These are phyloP conservation scores for Thecophora atra DNA, from an alignment of 2,888 invertebrate species.

Conservation along the genomic window DNA sequence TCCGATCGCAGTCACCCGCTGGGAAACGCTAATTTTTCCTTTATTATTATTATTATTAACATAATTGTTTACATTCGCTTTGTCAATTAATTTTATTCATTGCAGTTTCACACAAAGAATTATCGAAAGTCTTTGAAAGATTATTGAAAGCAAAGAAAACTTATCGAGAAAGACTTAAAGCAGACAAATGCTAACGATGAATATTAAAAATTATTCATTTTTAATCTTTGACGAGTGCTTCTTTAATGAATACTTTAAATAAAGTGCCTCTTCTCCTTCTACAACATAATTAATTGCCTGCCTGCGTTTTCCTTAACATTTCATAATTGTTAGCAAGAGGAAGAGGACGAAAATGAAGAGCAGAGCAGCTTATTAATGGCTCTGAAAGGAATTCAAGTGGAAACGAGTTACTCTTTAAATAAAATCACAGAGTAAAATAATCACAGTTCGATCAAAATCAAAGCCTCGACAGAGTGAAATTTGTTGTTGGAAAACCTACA, in stretches of 20 bases:
- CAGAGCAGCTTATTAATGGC: neutral
- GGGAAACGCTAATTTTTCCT: conserved; percentile 15
- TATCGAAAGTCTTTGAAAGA: neutral
- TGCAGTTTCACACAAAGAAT: neutral
- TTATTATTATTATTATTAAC: conserved; percentile 8
- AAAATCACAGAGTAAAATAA: neutral
- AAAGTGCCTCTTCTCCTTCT: no score
- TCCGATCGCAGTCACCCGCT: conserved; percentile 13
- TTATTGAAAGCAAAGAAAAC: neutral
- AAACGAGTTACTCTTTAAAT: neutral
- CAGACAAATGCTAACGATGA: no score
- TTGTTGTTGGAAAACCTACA: neutral
- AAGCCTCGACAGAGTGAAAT: neutral
- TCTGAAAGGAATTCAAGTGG: no score
- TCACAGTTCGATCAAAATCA: conserved; percentile 8
- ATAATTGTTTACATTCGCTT: neutral
- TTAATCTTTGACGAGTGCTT: no score
- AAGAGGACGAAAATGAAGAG: neutral
- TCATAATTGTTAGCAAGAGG: neutral
- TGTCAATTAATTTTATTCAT: neutral
- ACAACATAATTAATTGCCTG: no score
- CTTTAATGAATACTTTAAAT: no score
- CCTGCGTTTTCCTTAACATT: neutral
- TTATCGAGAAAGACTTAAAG: no score
- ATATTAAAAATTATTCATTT: no score